Evolutionary conservation across 2,797 vertebrate genomes (phyloP).

Genomic region (Basileuterus tristriatus): DNA sequence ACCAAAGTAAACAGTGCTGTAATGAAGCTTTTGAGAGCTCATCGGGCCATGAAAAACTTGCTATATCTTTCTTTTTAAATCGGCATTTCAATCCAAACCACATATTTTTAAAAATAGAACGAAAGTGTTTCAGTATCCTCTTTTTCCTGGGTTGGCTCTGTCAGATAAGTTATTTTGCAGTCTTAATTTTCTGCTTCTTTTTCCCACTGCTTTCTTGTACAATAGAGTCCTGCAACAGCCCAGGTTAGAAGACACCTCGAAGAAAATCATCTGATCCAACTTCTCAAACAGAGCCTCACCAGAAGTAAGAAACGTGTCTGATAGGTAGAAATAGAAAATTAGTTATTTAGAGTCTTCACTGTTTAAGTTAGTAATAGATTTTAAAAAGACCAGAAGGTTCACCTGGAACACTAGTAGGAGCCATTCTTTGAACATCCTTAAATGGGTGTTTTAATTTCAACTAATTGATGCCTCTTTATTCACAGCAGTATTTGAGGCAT

Average conservation of each 20-base stretch:
- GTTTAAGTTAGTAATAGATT: neutral
- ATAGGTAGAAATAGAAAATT: neutral
- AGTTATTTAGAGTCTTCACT: neutral
- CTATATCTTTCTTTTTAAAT: neutral
- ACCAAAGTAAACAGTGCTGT: conserved; percentile 21
- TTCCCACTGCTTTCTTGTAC: neutral
- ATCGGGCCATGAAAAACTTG: neutral
- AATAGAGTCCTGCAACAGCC: neutral
- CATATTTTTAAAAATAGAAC: neutral
- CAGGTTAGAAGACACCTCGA: neutral
- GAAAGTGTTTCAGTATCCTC: neutral
- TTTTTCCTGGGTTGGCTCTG: neutral
- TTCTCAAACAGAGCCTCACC: neutral
- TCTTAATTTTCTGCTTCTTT: neutral
- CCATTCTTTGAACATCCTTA: neutral
- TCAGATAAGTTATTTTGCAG: neutral
- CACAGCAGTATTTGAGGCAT: neutral
- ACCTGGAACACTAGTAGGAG: neutral
- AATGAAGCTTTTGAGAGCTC: neutral
- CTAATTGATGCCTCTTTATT: neutral
- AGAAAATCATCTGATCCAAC: neutral
- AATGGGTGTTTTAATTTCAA: neutral
- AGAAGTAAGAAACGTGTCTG: neutral
- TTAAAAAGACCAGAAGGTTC: neutral
- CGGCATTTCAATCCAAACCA: neutral